These are phyloP conservation scores for Poeciliopsis infans DNA, from an alignment of 2,797 vertebrate species.

Conservation along the genomic window DNA sequence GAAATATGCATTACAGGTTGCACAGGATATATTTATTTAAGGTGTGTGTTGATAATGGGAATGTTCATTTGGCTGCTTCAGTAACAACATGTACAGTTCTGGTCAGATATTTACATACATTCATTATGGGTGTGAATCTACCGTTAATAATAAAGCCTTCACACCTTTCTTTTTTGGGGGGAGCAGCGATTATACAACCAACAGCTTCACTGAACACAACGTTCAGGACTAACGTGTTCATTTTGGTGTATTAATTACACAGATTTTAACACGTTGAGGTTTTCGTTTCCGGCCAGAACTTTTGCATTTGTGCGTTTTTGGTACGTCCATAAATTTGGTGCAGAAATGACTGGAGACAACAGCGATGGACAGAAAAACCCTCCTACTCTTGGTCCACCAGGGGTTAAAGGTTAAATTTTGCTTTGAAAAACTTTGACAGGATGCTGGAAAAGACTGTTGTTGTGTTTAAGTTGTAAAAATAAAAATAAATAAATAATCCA, in stretches of 20 bases:
- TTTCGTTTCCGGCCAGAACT: too few species aligned
- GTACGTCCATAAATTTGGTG: not conserved
- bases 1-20: not conserved
- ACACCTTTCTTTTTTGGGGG: not conserved
- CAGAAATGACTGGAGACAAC: too few species aligned
- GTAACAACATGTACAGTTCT: constrained; percentile 7
- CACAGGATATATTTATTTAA: not conserved
- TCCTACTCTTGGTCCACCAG: too few species aligned
- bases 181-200: not conserved
- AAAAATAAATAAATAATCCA: not conserved
- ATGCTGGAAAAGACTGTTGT: too few species aligned
- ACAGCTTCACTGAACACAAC: not conserved
- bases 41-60: constrained; percentile 21
- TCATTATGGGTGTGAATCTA: not conserved
- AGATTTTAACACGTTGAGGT: too few species aligned
- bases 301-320: too few species aligned
- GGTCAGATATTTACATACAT: not conserved
- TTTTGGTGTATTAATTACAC: too few species aligned
- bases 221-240: too few species aligned
- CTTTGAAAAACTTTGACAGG: too few species aligned
- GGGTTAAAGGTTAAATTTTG: not conserved
- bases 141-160: not conserved
- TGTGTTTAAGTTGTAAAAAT: too few species aligned
- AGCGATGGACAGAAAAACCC: too few species aligned
- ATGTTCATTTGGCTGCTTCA: constrained; percentile 23